phyloP scores from a whole-genome alignment of 2,888 invertebrate genomes.

The Blera fallax region DNA sequence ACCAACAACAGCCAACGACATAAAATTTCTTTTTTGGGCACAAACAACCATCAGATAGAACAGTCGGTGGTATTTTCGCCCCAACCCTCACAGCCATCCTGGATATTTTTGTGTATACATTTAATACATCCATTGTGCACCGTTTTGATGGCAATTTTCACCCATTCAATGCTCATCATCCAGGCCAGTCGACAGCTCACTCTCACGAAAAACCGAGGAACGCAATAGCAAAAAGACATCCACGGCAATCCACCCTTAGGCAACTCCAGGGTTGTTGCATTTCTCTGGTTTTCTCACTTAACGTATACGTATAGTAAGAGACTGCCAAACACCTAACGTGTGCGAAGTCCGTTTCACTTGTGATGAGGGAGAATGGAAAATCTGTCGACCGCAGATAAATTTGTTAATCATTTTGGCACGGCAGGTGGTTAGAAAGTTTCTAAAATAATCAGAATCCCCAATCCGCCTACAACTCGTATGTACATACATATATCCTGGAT shows the following conservation, averaged over 20 bases:
- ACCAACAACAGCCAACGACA: conserved; percentile 33
- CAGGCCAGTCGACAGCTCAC: conserved; percentile 42
- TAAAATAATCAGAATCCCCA: conserved; percentile 51
- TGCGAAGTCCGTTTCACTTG: conserved; percentile 39
- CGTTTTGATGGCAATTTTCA: conserved; percentile 66
- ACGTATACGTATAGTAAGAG: background rate
- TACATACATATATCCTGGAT: conserved; percentile 11
- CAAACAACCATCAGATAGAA: conserved; percentile 27
- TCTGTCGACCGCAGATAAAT: conserved; percentile 76
- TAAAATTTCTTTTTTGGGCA: conserved; percentile 21
- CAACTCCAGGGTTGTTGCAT: conserved; percentile 24
- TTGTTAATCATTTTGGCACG: conserved; percentile 75
- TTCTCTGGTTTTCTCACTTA: conserved; percentile 45
- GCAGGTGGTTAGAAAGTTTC: conserved; percentile 73
- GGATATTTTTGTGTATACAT: conserved; percentile 57
- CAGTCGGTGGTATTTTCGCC: background rate
- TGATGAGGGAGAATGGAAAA: conserved; percentile 61
- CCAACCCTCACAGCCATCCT: background rate
- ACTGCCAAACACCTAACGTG: conserved; percentile 43
- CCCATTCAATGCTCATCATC: conserved; percentile 68
- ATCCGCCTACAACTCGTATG: conserved; percentile 6
- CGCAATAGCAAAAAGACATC: conserved; percentile 40
- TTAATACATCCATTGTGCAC: conserved; percentile 72
- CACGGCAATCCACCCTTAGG: conserved; percentile 50
- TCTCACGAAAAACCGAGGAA: conserved; percentile 9